These are phyloP conservation scores for Cantharis flavilabris DNA, from an alignment of 2,888 invertebrate species.

Conservation along the genomic window DNA sequence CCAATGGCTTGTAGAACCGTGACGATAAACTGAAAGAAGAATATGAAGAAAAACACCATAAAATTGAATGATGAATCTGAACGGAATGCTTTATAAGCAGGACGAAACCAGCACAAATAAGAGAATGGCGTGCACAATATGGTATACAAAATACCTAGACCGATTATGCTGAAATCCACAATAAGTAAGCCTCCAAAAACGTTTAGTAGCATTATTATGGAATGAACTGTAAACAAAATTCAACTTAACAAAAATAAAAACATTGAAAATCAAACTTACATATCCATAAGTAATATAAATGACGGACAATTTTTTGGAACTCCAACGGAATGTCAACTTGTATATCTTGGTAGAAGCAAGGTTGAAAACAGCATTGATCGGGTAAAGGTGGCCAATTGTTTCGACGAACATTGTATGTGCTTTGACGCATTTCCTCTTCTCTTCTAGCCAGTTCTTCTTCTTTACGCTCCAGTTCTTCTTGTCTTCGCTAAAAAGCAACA, in stretches of 20 bases:
- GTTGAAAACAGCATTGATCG: constrained; percentile 88
- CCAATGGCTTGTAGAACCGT: constrained; percentile 89
- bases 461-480: constrained; percentile 90
- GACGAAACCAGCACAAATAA: constrained; percentile 98
- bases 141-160: constrained; percentile 86
- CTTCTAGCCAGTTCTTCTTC: constrained; percentile 86
- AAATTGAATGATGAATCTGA: constrained; percentile 99
- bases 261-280: constrained; percentile 83
- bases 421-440: constrained; percentile 81
- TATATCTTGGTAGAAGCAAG: constrained; percentile 99
- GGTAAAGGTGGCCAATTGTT: constrained; percentile 99
- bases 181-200: constrained; percentile 83
- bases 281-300: constrained; percentile 96
- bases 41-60: constrained; percentile 99
- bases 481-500: constrained; percentile 67
- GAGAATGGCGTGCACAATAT: constrained; percentile 94
- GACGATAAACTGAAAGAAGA: constrained; percentile 92
- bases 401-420: constrained; percentile 67
- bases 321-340: constrained; percentile 97
- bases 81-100: constrained; percentile 98
- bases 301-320: constrained; percentile 94
- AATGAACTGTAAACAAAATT: constrained; percentile 76
- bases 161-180: constrained; percentile 77
- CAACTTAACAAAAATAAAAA: neutral
- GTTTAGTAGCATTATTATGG: constrained; percentile 82